These are phyloP conservation scores for Timema cristinae DNA, from an alignment of 2,888 invertebrate species.

Conservation along the genomic window DNA sequence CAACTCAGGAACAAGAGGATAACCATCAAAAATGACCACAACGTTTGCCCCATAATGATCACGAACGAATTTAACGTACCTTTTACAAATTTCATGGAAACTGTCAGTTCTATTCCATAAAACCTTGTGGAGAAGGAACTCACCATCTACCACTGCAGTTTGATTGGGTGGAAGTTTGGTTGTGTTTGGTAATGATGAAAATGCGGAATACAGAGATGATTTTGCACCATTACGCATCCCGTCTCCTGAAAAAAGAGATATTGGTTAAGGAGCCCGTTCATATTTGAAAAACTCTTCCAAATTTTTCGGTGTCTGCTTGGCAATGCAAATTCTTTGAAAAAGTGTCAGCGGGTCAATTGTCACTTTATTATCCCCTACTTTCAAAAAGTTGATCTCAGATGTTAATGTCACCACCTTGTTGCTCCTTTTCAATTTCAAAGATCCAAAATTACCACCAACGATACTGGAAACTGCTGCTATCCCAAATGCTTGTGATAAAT, in stretches of 20 bases:
- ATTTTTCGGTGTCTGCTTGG: not conserved
- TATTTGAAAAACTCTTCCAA: not conserved
- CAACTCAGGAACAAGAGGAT: too few species aligned
- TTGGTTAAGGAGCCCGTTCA: conserved; percentile 13
- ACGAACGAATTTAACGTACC: too few species aligned
- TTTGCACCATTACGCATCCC: conserved; percentile 5
- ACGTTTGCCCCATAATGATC: too few species aligned
- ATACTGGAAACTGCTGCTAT: not conserved
- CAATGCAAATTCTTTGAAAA: conserved; percentile 7
- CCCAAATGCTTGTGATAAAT: not conserved
- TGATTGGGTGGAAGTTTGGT: not conserved
- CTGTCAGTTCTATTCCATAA: too few species aligned
- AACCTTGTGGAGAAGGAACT: too few species aligned
- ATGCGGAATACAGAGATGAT: not conserved
- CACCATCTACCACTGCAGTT: not conserved
- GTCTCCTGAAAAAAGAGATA: conserved; percentile 9
- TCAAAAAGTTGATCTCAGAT: not conserved
- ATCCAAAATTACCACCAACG: not conserved
- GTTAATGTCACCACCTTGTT: not conserved
- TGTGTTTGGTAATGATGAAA: not conserved
- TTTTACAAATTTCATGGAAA: too few species aligned
- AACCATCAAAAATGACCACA: too few species aligned
- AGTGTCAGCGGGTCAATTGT: conserved; percentile 1
- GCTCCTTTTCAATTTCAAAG: not conserved
- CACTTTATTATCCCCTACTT: not conserved